Conservation (phyloP, 2,888 invertebrate genomes). For the Diarsia dahlii region DNA sequence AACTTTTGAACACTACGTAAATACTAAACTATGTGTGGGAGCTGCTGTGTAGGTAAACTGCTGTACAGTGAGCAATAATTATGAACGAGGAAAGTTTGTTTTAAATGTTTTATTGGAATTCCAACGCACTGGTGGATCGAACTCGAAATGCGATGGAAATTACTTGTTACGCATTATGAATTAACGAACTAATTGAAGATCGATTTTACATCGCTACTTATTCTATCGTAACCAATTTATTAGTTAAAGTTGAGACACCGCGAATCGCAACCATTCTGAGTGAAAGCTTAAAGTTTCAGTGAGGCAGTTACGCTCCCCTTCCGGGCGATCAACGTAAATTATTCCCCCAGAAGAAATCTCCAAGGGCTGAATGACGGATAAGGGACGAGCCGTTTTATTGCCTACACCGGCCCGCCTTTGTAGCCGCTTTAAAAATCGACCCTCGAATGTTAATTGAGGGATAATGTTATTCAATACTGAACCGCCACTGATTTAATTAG, state of each 20-base stretch:
- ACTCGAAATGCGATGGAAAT: not conserved
- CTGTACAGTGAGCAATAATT: constrained; percentile 7
- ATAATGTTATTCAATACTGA: constrained; percentile 87
- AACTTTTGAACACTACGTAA: constrained; percentile 38
- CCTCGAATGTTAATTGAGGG: constrained; percentile 88
- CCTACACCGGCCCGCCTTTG: constrained; percentile 84
- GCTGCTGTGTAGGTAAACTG: not conserved
- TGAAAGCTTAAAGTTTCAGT: constrained; percentile 90
- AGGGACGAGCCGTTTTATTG: constrained; percentile 89
- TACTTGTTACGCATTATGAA: constrained; percentile 36
- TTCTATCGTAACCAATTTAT: constrained; percentile 87
- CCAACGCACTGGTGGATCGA: not conserved
- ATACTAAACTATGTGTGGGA: constrained; percentile 16
- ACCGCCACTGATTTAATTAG: constrained; percentile 83
- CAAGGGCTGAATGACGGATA: constrained; percentile 90
- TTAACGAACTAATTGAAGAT: constrained; percentile 73
- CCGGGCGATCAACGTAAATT: constrained; percentile 90
- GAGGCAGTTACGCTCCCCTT: constrained; percentile 90
- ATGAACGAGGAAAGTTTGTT: not conserved
- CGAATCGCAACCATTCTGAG: constrained; percentile 87
- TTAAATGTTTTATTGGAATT: constrained; percentile 9
- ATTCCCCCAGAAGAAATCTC: constrained; percentile 90
- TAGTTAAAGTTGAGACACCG: constrained; percentile 86
- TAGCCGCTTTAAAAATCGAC: constrained; percentile 87
- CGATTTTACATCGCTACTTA: constrained; percentile 75